Conservation (phyloP, 2,797 vertebrate species). For the Uromys caudimaculatus region DNA sequence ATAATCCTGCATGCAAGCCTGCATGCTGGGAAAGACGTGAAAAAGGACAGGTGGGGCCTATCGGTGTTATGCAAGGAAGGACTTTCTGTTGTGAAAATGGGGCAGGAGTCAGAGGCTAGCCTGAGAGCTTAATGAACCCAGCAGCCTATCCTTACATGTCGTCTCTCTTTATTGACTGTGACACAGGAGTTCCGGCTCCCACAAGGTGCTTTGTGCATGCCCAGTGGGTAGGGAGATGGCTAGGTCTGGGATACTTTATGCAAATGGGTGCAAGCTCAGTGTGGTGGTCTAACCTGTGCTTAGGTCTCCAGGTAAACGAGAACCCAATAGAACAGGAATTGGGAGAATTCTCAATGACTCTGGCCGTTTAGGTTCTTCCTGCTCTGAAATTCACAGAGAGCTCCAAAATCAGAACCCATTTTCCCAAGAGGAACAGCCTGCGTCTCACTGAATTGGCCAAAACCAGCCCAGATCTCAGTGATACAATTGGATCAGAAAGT, state of each 20-base stretch:
- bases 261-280: background rate
- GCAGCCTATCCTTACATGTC: background rate
- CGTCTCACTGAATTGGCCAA: slow-evolving; percentile 56
- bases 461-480: slow-evolving; percentile 42
- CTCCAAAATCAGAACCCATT: background rate
- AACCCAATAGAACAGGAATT: background rate
- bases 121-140: background rate
- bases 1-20: background rate
- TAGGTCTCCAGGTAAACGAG: slow-evolving; percentile 4
- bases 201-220: background rate
- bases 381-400: slow-evolving; percentile 33
- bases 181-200: background rate
- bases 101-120: background rate
- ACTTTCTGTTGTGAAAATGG: background rate
- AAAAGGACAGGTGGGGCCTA: background rate
- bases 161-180: background rate
- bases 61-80: background rate
- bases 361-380: background rate
- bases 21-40: background rate
- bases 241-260: background rate
- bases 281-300: background rate
- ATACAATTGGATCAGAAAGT: slow-evolving; percentile 47
- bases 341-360: background rate
- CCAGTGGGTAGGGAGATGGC: background rate
- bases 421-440: background rate